Evolutionary conservation across 2,888 invertebrate species (phyloP), one percentile per base, ranked within the genome.

Genomic region (Cataglyphis cursor): DNA sequence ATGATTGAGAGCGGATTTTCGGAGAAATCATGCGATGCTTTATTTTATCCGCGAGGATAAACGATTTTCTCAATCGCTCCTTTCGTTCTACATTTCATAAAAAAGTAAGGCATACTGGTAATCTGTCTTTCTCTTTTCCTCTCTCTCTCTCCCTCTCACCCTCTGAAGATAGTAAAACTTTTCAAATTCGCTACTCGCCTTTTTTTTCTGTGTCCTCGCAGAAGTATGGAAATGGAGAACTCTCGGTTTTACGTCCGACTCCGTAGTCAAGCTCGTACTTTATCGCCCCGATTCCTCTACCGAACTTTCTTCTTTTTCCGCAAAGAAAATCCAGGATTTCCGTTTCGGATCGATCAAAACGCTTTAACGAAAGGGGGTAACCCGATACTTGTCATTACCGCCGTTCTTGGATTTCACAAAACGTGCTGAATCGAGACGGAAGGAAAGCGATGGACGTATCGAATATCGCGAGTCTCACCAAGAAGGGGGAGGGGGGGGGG

Each of bases 271-370:
- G 38, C 31, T 38, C 54, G 31, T 41, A 78, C 44, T 70, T 70
- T 44, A 24, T 35, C 44, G 38, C 10, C 51, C 48, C 15, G 72
- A 41, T 74, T 81, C 31, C 73, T 68, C 59, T 59, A 62, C 12
- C 38, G 28, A 66, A 41, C 3, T 48, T 54, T 62, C 61, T 8
- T 48, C 24, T 57, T 51, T 38, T 54, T 24, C 5, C 28, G 21
- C 12, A 59, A 35, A 72, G 64, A 59, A 66, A 85, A 85, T 85
- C 72, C 82, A 66, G 80, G 85, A 87, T 85, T 82, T 82, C 85
- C 72, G 75, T 82, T 82, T 74, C 75, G 66, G 28, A 72, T 75
- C 75, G 75, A 59, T 75, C 31, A 61, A 68, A 80, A 80, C 72
- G 48, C 41, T 83, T 83, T 70, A 21, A 85, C 38, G 61, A 44